A percentile compares a stretch with the other conserved stretches of the same genome.
phyloP scores from a whole-genome alignment of 2,113 vertebrate genomes.

The Labeo catla region DNA sequence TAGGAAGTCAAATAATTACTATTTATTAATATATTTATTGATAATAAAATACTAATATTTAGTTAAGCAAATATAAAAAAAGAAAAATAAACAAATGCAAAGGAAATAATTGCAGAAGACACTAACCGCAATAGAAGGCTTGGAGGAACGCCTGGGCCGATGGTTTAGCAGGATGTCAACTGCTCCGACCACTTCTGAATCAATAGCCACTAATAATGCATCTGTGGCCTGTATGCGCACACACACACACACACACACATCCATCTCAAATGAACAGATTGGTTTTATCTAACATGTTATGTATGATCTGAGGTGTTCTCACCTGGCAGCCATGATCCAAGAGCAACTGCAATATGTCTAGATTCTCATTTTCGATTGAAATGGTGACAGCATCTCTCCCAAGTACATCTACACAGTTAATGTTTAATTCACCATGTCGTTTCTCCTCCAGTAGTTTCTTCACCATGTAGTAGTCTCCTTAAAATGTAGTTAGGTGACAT shows the following conservation, averaged over 20 bases:
- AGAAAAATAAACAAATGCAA: not conserved
- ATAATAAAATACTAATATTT: not conserved
- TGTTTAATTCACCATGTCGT: constrained; percentile 89
- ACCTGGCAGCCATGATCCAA: constrained; percentile 98
- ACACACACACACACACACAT: constrained; percentile 59
- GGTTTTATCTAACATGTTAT: not conserved
- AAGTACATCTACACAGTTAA: constrained; percentile 96
- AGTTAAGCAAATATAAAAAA: not conserved
- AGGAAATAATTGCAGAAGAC: not conserved
- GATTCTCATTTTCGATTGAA: constrained; percentile 96
- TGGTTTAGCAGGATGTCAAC: constrained; percentile 98
- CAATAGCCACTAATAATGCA: constrained; percentile 95
- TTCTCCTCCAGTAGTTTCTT: constrained; percentile 97
- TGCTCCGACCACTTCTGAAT: constrained; percentile 97
- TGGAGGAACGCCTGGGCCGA: constrained; percentile 89
- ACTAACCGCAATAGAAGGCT: constrained; percentile 95
- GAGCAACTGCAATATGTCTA: constrained; percentile 95
- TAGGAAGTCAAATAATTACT: too few species aligned
- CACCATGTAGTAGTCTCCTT: constrained; percentile 99
- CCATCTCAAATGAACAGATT: not conserved
- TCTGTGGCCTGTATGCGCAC: constrained; percentile 83
- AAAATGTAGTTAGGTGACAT: constrained; percentile 10
- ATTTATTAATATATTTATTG: not conserved
- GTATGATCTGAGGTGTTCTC: constrained; percentile 37
- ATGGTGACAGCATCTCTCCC: constrained; percentile 96